Percentiles rank a stretch among this genome's conserved stretches.
Conservation (phyloP, 2,888 invertebrate genomes). For the Dasypogon diadema region DNA sequence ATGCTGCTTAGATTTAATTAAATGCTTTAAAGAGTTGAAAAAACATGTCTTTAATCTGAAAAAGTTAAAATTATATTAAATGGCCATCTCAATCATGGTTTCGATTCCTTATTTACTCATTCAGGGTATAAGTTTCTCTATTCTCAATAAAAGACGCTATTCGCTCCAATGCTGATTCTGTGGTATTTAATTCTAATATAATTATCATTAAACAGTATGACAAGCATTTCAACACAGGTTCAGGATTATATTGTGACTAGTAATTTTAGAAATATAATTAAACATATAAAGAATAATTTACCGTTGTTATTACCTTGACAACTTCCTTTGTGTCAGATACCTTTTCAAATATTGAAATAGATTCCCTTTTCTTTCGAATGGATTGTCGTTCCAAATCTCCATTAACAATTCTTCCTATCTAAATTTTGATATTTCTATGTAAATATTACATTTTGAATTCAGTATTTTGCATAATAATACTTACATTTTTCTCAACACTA, state of each 20-base stretch:
- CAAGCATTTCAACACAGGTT: conserved; percentile 63
- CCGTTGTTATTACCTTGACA: conserved; percentile 58
- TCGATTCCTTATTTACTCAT: conserved; percentile 50
- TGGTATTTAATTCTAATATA: conserved; percentile 59
- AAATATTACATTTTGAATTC: neutral
- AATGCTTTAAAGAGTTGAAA: conserved; percentile 62
- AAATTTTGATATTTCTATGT: neutral
- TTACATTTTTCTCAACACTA: conserved; percentile 61
- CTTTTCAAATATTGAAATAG: conserved; percentile 67
- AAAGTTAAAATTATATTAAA: too few species aligned
- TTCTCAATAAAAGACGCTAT: conserved; percentile 55
- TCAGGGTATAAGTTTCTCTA: conserved; percentile 58
- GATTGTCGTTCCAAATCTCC: neutral
- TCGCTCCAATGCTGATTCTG: conserved; percentile 60
- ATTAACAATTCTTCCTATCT: neutral
- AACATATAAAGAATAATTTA: neutral
- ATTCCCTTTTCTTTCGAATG: conserved; percentile 61
- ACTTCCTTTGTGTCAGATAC: conserved; percentile 53
- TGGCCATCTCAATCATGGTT: too few species aligned
- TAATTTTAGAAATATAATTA: conserved; percentile 1
- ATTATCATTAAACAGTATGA: conserved; percentile 63
- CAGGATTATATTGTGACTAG: conserved; percentile 59
- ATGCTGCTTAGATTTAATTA: conserved; percentile 65
- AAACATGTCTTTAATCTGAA: conserved; percentile 61
- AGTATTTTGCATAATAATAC: neutral